phyloP scores from a whole-genome alignment of 2,888 invertebrate species.

The Synergus umbraculus region DNA sequence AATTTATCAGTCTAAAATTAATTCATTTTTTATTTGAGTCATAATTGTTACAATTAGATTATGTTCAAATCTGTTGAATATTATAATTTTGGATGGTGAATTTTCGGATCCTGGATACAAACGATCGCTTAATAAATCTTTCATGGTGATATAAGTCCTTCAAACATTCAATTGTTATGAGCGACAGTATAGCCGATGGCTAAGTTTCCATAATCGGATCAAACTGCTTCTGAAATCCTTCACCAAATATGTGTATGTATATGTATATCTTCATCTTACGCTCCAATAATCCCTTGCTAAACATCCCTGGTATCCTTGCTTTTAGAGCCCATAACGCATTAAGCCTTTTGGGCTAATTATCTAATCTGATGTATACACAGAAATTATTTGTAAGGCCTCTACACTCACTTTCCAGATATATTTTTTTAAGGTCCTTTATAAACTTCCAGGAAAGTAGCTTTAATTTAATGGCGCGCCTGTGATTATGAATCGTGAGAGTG shows the following conservation, averaged over 20 bases:
- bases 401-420: not conserved
- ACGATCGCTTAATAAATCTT: not conserved
- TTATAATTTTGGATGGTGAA: not conserved
- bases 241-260: constrained; percentile 51
- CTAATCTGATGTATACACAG: not conserved
- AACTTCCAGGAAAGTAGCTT: no score
- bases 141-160: not conserved
- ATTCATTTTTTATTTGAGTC: not conserved
- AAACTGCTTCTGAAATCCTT: constrained; percentile 50
- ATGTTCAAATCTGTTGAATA: not conserved
- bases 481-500: no score
- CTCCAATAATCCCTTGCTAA: constrained; percentile 24
- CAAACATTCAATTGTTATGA: constrained; percentile 2
- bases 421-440: not conserved
- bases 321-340: not conserved
- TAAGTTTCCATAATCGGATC: constrained; percentile 62
- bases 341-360: not conserved
- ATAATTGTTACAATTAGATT: not conserved
- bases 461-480: not conserved
- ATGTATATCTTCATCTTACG: constrained; percentile 30
- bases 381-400: constrained; percentile 12
- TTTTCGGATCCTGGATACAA: not conserved
- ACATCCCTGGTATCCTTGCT: not conserved
- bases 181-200: constrained; percentile 55
- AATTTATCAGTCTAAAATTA: no score